Conservation (phyloP, 2,888 invertebrate genomes). For the Campoplex capitator region DNA sequence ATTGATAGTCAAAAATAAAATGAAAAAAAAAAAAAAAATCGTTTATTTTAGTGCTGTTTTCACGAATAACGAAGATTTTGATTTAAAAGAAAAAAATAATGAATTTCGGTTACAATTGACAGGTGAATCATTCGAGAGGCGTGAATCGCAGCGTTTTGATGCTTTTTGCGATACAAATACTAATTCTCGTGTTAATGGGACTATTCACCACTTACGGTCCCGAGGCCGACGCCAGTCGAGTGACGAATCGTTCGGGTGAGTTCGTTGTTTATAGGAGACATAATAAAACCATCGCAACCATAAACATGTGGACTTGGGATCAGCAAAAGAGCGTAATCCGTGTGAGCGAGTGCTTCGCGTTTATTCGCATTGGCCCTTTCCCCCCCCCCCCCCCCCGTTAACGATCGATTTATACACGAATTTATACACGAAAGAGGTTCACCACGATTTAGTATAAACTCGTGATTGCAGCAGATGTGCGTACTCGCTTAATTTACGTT, state of each 20-base stretch:
- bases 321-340: background rate
- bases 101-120: slow-evolving; percentile 14
- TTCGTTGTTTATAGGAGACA: slow-evolving; percentile 39
- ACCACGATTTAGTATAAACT: slow-evolving; percentile 33
- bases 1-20: background rate
- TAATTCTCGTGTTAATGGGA: slow-evolving; percentile 85
- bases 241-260: slow-evolving; percentile 73
- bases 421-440: background rate
- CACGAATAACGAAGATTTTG: background rate
- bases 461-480: slow-evolving; percentile 26
- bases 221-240: slow-evolving; percentile 75
- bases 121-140: slow-evolving; percentile 33
- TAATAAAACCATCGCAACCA: slow-evolving; percentile 9
- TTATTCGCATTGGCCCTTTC: background rate
- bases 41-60: slow-evolving; percentile 30
- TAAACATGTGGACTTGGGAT: background rate
- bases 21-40: background rate
- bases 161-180: slow-evolving; percentile 85
- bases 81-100: slow-evolving; percentile 10
- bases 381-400: too few relatives aligned
- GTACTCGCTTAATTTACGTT: slow-evolving; percentile 41
- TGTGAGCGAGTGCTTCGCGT: background rate
- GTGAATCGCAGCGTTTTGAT: slow-evolving; percentile 81
- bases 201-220: slow-evolving; percentile 85
- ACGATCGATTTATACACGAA: slow-evolving; percentile 12